phyloP scores from a whole-genome alignment of 2,113 vertebrate species.

The Acinonyx jubatus region DNA sequence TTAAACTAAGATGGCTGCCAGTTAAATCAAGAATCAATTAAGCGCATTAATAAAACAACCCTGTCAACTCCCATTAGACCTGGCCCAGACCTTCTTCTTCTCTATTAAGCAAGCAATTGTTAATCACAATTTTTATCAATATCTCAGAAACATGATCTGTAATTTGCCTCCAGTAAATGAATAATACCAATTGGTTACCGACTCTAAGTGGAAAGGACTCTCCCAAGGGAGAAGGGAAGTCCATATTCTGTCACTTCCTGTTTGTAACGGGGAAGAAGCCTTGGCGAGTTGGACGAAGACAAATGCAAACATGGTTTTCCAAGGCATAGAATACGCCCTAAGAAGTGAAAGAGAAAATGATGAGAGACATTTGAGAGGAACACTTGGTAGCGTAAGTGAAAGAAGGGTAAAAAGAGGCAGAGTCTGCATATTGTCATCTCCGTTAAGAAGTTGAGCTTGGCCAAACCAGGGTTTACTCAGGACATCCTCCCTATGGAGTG shows the following conservation, averaged over 20 bases:
- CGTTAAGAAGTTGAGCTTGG: background rate
- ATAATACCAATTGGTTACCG: conserved; percentile 65
- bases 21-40: conserved; percentile 85
- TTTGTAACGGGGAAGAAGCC: background rate
- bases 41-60: conserved; percentile 81
- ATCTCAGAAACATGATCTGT: conserved; percentile 72
- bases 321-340: background rate
- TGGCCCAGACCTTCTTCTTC: conserved; percentile 79
- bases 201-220: conserved; percentile 54
- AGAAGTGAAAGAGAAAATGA: background rate
- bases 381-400: background rate
- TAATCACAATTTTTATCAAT: conserved; percentile 83
- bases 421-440: background rate
- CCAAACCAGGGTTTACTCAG: too few species aligned
- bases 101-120: conserved; percentile 80
- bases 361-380: background rate
- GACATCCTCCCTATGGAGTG: accelerated
- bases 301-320: background rate
- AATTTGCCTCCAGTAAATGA: conserved; percentile 76
- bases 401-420: background rate
- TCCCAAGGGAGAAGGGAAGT: conserved; percentile 46
- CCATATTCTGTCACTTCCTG: conserved; percentile 44
- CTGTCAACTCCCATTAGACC: conserved; percentile 82
- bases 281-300: background rate
- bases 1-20: conserved; percentile 70